Evolutionary conservation across 1,140 invertebrate species (phyloP), one percentile per base, ranked within the genome.

Genomic region (Fopius arisanus): DNA sequence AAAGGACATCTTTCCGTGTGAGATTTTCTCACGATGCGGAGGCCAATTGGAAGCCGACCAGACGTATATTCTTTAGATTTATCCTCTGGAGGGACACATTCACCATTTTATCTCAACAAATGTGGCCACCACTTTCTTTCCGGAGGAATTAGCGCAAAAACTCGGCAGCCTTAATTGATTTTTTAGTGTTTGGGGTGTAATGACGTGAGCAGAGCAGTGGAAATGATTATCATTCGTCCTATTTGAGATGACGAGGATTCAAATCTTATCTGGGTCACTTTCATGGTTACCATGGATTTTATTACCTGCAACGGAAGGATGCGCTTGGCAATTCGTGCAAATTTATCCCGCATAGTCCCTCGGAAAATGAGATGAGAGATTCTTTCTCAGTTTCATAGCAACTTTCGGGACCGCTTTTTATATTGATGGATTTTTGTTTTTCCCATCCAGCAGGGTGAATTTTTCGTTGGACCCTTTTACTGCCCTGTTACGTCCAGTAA

Each of bases 1-100:
- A 59, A 26, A 59, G 14, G 7, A 9, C 19, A 59, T 10, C 14
- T 19, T 21, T 28, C 54, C 14, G 31, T 37, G 26, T 31, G 70
- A 71, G 31, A 67, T 67, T 67, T 67, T 23, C 33, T 10, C 33
- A 41, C 16, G n/a, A 67, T 37, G 37, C 37, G 41, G 29, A 72
- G 31, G 63, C 33, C 67, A 76, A 70, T 73, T 76, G 67, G 66
- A 76, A 76, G 67, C 6, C 70, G 37, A 76, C 70, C 67, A 73
- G 43, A 54, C 37, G 9, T 59, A 59, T 59, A 14, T n/a, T 21
- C 37, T 48, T 75, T 63, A 62, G 23, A 14, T 14, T 29, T 62
- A 62, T 62, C n/a, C 14, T 62, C 4, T 10, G 9, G 59, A 26
- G 23, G 59, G 23, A 62, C 59, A 10, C 29, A 62, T 62, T 62